Evolutionary conservation across 2,888 invertebrate genomes (phyloP).

Genomic region (Eupithecia subfuscata): DNA sequence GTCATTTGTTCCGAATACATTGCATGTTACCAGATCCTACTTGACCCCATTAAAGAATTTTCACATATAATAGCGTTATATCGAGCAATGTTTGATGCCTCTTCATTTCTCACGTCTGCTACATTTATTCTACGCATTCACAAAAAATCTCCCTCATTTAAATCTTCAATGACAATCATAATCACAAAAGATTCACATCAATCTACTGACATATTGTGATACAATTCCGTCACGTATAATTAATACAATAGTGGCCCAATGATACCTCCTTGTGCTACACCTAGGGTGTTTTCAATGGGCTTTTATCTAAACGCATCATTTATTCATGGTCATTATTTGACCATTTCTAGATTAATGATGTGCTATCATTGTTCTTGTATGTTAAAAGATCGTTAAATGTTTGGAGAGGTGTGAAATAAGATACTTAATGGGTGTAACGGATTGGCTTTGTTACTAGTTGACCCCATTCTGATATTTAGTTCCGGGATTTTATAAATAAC

Average conservation of each 20-base stretch:
- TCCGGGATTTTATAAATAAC: conserved; percentile 26
- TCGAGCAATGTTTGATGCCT: conserved; percentile 19
- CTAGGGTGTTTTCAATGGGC: conserved; percentile 36
- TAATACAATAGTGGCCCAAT: conserved; percentile 69
- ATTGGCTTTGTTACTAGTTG: conserved; percentile 59
- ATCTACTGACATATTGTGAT: conserved; percentile 72
- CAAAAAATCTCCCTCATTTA: conserved; percentile 40
- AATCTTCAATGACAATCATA: conserved; percentile 45
- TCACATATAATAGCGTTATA: conserved; percentile 1
- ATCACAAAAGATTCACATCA: conserved; percentile 56
- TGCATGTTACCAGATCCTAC: conserved; percentile 7
- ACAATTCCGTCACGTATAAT: conserved; percentile 78
- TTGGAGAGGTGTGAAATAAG: conserved; percentile 78
- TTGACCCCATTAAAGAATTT: conserved; percentile 10
- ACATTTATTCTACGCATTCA: conserved; percentile 27
- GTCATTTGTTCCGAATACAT: background rate
- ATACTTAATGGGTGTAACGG: conserved; percentile 75
- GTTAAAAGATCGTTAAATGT: conserved; percentile 71
- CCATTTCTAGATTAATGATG: conserved; percentile 81
- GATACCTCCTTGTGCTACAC: conserved; percentile 64
- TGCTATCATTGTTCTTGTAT: conserved; percentile 76
- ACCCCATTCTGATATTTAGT: conserved; percentile 51
- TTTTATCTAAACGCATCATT: conserved; percentile 74
- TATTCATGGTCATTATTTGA: conserved; percentile 85
- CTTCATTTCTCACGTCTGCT: conserved; percentile 41